Conservation (phyloP, 1,140 invertebrate species). For the Drosophila ohnishii region DNA sequence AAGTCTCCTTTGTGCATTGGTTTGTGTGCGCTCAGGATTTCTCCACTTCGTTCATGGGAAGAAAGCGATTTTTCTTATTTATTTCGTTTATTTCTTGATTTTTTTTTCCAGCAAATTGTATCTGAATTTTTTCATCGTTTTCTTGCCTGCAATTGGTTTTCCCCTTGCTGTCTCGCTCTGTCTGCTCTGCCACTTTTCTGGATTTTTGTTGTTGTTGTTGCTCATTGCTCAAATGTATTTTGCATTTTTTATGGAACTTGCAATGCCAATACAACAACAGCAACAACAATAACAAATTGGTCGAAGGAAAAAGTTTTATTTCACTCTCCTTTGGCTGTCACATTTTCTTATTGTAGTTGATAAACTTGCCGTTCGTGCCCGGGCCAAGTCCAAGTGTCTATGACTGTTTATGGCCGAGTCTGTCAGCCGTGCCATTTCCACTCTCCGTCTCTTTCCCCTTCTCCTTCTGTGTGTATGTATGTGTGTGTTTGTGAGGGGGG, state of each 20-base stretch:
- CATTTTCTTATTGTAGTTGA: constrained; percentile 79
- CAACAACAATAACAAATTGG: constrained; percentile 61
- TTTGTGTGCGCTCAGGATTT: constrained; percentile 31
- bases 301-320: constrained; percentile 55
- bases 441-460: neutral
- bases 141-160: constrained; percentile 65
- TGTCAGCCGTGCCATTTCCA: constrained; percentile 19
- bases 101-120: constrained; percentile 38
- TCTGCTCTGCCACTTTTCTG: constrained; percentile 43
- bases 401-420: constrained; percentile 75
- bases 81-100: constrained; percentile 42
- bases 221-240: constrained; percentile 63
- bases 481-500: constrained; percentile 15
- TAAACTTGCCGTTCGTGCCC: constrained; percentile 67
- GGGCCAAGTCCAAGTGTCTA: constrained; percentile 73
- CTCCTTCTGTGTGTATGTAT: constrained; percentile 12
- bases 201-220: constrained; percentile 31
- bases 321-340: constrained; percentile 62
- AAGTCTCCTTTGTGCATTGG: constrained; percentile 25
- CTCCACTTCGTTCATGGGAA: constrained; percentile 37
- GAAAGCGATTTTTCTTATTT: constrained; percentile 55
- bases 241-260: constrained; percentile 69
- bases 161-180: constrained; percentile 29
- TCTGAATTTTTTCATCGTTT: constrained; percentile 45
- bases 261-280: constrained; percentile 54